Evolutionary conservation across 1,140 invertebrate genomes (phyloP), one percentile per base, ranked within the genome.

Genomic region (Eulimnadia texana): DNA sequence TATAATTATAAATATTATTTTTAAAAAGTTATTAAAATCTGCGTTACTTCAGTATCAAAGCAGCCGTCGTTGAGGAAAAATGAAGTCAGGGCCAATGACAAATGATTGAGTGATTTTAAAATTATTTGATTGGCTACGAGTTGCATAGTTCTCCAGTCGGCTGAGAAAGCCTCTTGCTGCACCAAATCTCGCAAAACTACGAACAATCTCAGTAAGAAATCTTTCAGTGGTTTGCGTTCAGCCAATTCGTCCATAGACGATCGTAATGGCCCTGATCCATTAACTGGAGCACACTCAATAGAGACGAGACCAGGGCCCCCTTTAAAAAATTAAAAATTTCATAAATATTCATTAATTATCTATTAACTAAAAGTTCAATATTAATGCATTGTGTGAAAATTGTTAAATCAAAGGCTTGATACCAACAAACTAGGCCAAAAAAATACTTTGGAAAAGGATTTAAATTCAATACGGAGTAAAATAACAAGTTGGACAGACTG

Each of bases 61-160:
- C 74, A 63, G 64, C 77, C 69, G 24, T 70, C 66, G 47, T 82
- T 84, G 1, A 93, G 78, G 72, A 96, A 96, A 67, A 86, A 81
- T 64, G 86, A 84, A 1, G 86, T 83, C 13, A 97, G 73, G 2
- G 90, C 88, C 68, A 90, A 84, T 3, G 91, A 87, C 61, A 96
- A 81, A 67, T 94, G 88, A 72, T 91, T 82, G 49, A 96, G 74
- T 0, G 90, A 84, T 59, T 84, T 84, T 3, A 95, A 72, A 60
- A 98, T 83, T 3, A 95, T 84, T 74, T 85, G 84, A 71, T 95
- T 95, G 56, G 89, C 85, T 50, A 91, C 82, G 77, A 96, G 85
- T 69, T 89, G 83, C 72, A 98, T 89, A 11, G 94, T 84, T 55
- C 93, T 77, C 95, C 95, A 99, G 70, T 97, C 93, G 0, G 80